Base-by-base conservation (phyloP, 1,140 invertebrate genomes). In the Drosophila suzukii region DNA sequence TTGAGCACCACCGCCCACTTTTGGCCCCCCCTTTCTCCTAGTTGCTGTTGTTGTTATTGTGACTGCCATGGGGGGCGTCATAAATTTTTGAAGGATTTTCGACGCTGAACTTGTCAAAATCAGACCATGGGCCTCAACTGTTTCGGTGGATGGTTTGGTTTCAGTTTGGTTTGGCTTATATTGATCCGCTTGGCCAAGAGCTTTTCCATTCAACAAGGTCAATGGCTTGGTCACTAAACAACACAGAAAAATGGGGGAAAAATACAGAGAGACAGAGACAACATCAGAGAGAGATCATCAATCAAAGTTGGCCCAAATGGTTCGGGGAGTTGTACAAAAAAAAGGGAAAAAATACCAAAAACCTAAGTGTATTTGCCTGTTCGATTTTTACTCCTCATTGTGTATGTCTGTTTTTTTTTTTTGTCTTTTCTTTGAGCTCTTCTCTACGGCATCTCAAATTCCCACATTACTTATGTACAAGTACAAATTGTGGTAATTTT, bases 81-180 rank as follows among this genome's bases (percentile, higher is more conserved):
- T 83, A 89, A 81, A 88, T 81, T 91, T 91, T 91, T 91, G 88
- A 91, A 91, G 89, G 88, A 91, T 91, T 91, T 71, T 91, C 75
- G 89, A 72, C 84, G 90, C 81, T 89, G 88, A 89, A 91, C 88
- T 91, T 91, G 88, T 91, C 88, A 91, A 89, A 91, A 91, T 89
- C 88, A 91, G 88, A 81, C 82, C 62, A 74, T 49, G 59, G 68
- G 59, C 70, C 51, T 58, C 50, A 41, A 65, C 34, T 75, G 53
- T 24, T 53, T 66, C 20, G 46, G 51, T 68, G 63, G 81, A 81
- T 68, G 71, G 53, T 71, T 6, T 6, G 13, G 65, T 50, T 50
- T 70, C 59, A 54, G 78, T 83, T 71, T 65, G 58, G 11, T 39
- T 72, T 81, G 50, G 50, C 55, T 63, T 57, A 57, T 63, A 79